These are phyloP conservation scores for Pithys albifrons DNA, from an alignment of 2,113 vertebrate genomes.

Conservation along the genomic window DNA sequence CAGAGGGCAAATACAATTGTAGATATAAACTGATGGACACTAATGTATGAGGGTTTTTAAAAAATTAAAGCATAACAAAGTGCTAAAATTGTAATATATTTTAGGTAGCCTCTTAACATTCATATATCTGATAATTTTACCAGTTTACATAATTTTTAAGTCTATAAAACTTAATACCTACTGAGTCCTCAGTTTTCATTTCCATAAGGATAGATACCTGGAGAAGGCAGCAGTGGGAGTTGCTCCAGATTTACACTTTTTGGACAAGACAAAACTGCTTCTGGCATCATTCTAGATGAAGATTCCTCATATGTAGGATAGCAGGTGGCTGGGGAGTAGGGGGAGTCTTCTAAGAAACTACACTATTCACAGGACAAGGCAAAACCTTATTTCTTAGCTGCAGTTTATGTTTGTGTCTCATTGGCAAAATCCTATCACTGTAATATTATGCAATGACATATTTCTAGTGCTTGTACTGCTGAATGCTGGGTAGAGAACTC, in stretches of 20 bases:
- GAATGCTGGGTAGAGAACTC: background rate
- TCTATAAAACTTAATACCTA: background rate
- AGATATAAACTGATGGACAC: background rate
- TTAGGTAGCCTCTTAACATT: background rate
- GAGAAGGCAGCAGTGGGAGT: background rate
- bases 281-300: background rate
- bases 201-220: background rate
- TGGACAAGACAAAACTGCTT: background rate
- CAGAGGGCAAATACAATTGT: background rate
- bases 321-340: accelerated
- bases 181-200: background rate
- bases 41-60: background rate
- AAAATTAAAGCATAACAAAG: background rate
- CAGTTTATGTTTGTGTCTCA: background rate
- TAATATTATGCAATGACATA: background rate
- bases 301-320: background rate
- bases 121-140: background rate
- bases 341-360: background rate
- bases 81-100: background rate
- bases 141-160: background rate
- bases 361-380: background rate
- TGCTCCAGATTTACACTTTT: background rate
- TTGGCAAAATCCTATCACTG: slow-evolving; percentile 16
- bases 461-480: slow-evolving; percentile 22
- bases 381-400: background rate